These are phyloP conservation scores for Enteromius viviparus DNA, from an alignment of 2,797 vertebrate species.

Conservation along the genomic window DNA sequence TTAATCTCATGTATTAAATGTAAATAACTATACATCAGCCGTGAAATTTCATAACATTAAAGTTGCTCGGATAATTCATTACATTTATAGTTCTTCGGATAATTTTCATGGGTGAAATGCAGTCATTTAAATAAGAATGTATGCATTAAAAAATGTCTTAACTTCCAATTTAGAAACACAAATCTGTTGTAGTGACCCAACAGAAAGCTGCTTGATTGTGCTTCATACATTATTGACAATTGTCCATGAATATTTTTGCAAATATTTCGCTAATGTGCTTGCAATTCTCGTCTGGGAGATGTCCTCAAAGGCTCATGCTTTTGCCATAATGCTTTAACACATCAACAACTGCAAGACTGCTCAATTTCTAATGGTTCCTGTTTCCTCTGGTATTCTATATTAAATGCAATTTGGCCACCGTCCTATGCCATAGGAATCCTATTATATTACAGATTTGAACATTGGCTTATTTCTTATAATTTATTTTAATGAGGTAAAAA, in stretches of 20 bases:
- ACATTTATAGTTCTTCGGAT: background rate
- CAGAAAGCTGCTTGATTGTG: background rate
- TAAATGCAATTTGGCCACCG: slow-evolving; percentile 20
- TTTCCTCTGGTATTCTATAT: background rate
- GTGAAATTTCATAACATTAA: background rate
- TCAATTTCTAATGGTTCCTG: background rate
- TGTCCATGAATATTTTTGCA: background rate
- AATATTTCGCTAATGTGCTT: background rate
- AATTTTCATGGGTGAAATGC: background rate
- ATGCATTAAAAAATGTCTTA: background rate
- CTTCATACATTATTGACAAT: background rate
- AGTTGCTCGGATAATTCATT: background rate
- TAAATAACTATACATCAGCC: background rate
- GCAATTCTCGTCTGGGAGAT: background rate
- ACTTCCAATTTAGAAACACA: background rate
- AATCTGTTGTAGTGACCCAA: background rate
- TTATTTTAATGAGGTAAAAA: slow-evolving; percentile 36
- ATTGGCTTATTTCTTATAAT: slow-evolving; percentile 38
- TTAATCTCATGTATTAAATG: background rate
- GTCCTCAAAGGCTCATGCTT: background rate
- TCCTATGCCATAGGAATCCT: slow-evolving; percentile 18
- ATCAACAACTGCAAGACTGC: background rate
- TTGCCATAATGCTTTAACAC: background rate
- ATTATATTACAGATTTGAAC: slow-evolving; percentile 23
- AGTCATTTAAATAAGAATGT: background rate